Evolutionary conservation across 1,140 invertebrate genomes (phyloP).

Genomic region (Hyposmocoma kahamanoa): DNA sequence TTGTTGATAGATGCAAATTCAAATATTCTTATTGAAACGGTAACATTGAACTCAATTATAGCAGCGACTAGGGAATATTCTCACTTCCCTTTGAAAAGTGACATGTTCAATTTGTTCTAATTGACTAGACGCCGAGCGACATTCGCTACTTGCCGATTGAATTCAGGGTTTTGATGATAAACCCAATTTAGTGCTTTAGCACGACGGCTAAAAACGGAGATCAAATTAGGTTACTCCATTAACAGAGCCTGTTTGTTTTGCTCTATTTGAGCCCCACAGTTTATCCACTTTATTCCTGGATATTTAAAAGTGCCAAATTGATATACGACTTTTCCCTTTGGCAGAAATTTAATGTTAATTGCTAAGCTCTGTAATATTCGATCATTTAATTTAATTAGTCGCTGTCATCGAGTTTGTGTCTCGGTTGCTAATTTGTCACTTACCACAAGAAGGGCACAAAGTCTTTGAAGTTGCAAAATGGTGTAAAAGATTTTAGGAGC

Average conservation of each 20-base stretch:
- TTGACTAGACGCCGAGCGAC: constrained; percentile 34
- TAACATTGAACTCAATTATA: constrained; percentile 8
- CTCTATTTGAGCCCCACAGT: background rate
- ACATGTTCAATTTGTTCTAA: constrained; percentile 45
- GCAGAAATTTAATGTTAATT: background rate
- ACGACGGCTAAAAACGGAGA: constrained; percentile 24
- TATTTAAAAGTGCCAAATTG: background rate
- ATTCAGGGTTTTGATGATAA: constrained; percentile 36
- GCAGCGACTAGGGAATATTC: constrained; percentile 3
- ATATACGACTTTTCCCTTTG: background rate
- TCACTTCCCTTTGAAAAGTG: constrained; percentile 24
- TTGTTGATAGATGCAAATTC: no score
- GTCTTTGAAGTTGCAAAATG: no score
- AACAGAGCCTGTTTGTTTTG: background rate
- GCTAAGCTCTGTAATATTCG: no score
- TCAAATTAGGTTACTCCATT: constrained; percentile 16
- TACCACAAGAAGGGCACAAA: no score
- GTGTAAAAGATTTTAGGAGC: no score
- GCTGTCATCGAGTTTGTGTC: no score
- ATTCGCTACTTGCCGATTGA: constrained; percentile 36
- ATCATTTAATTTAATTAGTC: no score
- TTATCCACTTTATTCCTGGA: background rate
- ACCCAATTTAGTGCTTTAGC: constrained; percentile 35
- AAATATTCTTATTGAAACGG: background rate
- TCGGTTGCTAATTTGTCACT: no score